A percentile compares a stretch with the other conserved stretches of the same genome.
phyloP scores from a whole-genome alignment of 2,888 invertebrate species.

The Drosophila bunnanda region DNA sequence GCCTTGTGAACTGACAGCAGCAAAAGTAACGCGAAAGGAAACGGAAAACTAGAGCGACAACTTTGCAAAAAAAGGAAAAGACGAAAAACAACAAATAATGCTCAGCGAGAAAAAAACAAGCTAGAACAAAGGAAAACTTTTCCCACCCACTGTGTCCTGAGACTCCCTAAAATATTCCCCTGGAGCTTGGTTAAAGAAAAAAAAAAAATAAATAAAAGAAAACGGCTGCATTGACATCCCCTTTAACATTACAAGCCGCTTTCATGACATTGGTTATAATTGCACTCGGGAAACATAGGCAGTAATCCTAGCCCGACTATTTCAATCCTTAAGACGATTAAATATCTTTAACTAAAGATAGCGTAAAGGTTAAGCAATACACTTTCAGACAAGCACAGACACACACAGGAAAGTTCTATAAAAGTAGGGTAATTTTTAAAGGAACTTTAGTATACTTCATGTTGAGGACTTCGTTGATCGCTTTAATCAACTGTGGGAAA shows the following conservation, averaged over 20 bases:
- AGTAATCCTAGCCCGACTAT: background rate
- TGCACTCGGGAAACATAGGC: background rate
- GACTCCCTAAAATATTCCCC: background rate
- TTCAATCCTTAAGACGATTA: background rate
- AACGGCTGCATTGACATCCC: background rate
- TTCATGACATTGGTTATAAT: background rate
- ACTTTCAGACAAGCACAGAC: background rate
- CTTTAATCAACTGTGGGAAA: slow-evolving; percentile 26
- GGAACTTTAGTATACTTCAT: background rate
- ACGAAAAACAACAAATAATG: background rate
- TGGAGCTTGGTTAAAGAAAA: background rate
- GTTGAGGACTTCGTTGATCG: too few species aligned
- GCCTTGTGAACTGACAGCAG: slow-evolving; percentile 8
- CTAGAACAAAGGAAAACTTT: slow-evolving; percentile 22
- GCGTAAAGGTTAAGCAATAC: background rate
- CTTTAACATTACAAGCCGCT: background rate
- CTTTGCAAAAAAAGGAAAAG: slow-evolving; percentile 15
- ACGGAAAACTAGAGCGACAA: slow-evolving; percentile 38
- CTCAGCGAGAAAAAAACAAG: too few species aligned
- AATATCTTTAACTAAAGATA: background rate
- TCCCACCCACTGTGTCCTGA: slow-evolving; percentile 21
- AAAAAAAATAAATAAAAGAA: background rate
- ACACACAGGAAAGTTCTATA: background rate
- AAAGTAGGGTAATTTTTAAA: background rate
- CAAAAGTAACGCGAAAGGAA: slow-evolving; percentile 14